Conservation (phyloP, 2,113 vertebrate species). For the Ginglymostoma cirratum region DNA sequence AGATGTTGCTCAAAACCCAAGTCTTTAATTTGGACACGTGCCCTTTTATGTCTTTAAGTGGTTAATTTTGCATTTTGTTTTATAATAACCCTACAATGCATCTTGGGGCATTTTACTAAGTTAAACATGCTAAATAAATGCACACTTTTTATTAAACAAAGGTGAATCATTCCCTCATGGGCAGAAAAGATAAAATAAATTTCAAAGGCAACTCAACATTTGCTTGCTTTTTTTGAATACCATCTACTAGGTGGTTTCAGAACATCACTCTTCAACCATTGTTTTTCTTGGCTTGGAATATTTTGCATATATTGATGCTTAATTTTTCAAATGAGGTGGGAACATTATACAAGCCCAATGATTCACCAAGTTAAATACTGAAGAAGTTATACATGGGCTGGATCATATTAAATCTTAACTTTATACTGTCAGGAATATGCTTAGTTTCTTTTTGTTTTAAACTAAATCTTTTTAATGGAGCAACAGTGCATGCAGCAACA, state of each 20-base stretch:
- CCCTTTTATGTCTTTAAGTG: neutral
- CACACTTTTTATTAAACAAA: neutral
- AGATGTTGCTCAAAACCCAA: neutral
- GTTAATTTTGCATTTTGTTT: no score
- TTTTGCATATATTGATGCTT: neutral
- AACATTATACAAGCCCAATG: neutral
- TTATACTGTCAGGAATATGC: neutral
- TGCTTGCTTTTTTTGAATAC: neutral
- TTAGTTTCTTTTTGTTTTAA: neutral
- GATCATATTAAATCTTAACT: neutral
- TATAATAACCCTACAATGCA: no score
- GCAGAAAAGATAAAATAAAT: neutral
- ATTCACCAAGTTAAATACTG: neutral
- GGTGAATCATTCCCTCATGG: neutral
- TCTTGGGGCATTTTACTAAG: no score
- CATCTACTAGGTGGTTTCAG: neutral
- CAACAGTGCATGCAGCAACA: neutral
- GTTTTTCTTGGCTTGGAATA: neutral
- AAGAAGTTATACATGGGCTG: neutral
- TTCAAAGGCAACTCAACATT: neutral
- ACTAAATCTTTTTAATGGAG: neutral
- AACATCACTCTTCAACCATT: neutral
- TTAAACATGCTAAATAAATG: neutral
- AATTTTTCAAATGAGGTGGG: neutral
- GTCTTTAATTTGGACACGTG: neutral